phyloP scores from a whole-genome alignment of 2,797 vertebrate species.

The Emys orbicularis region DNA sequence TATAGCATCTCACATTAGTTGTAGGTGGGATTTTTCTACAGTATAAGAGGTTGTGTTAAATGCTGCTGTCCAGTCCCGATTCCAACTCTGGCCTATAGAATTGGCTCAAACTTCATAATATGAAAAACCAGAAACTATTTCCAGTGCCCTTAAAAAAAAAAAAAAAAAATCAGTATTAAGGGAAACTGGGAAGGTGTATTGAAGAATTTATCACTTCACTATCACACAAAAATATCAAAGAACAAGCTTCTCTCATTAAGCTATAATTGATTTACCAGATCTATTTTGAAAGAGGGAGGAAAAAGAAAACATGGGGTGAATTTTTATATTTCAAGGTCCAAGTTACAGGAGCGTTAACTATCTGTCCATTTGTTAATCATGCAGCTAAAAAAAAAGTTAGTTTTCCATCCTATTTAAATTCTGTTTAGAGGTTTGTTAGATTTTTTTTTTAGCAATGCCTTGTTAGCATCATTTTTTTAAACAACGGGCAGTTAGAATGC shows the following conservation, averaged over 20 bases:
- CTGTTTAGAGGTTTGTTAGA: too few species aligned
- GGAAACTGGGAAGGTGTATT: neutral
- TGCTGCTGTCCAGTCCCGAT: too few species aligned
- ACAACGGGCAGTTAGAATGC: neutral
- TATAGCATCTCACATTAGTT: too few species aligned
- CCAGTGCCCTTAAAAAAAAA: neutral
- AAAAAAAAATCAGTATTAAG: neutral
- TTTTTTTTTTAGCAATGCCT: neutral
- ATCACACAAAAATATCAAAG: neutral
- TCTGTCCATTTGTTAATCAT: neutral
- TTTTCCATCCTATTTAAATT: neutral
- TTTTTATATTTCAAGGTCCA: neutral
- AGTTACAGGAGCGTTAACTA: neutral
- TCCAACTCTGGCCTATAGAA: neutral
- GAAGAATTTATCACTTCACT: neutral
- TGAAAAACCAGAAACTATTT: neutral
- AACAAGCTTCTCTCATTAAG: neutral
- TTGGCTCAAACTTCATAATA: neutral
- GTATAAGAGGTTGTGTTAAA: too few species aligned
- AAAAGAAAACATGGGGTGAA: neutral
- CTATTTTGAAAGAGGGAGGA: neutral
- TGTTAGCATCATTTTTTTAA: neutral
- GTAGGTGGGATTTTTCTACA: too few species aligned
- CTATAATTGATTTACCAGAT: neutral
- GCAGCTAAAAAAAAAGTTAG: neutral